Percentiles rank a stretch among this genome's conserved stretches.
These are phyloP conservation scores for Halesus radiatus DNA, from an alignment of 1,140 invertebrate species.

Conservation along the genomic window DNA sequence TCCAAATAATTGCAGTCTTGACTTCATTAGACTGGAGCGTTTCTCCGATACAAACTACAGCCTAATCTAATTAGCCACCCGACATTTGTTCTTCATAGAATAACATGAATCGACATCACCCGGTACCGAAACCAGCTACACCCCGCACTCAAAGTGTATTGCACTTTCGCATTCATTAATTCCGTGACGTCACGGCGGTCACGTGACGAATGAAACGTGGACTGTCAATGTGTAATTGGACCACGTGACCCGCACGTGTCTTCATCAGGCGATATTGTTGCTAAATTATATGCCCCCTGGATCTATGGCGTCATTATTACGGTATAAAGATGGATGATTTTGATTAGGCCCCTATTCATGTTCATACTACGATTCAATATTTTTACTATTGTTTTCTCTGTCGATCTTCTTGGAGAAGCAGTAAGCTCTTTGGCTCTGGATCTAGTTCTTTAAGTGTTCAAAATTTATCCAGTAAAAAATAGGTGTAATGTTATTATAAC, in stretches of 20 bases:
- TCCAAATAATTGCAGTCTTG: background rate
- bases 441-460: no score
- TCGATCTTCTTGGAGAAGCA: no score
- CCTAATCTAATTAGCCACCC: constrained; percentile 8
- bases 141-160: background rate
- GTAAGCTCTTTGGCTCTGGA: no score
- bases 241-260: constrained; percentile 29
- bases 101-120: no score
- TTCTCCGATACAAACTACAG: background rate
- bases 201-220: constrained; percentile 31
- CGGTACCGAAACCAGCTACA: background rate
- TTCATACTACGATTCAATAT: no score
- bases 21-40: background rate
- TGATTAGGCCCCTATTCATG: background rate
- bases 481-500: no score
- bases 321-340: background rate
- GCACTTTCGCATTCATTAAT: constrained; percentile 3
- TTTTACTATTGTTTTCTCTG: no score
- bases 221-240: constrained; percentile 17
- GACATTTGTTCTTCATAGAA: constrained; percentile 3
- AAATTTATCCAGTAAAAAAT: no score
- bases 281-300: constrained; percentile 23
- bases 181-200: constrained; percentile 13
- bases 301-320: background rate
- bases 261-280: constrained; percentile 43